phyloP scores from a whole-genome alignment of 1,140 invertebrate genomes.

The Drosophila arizonae region DNA sequence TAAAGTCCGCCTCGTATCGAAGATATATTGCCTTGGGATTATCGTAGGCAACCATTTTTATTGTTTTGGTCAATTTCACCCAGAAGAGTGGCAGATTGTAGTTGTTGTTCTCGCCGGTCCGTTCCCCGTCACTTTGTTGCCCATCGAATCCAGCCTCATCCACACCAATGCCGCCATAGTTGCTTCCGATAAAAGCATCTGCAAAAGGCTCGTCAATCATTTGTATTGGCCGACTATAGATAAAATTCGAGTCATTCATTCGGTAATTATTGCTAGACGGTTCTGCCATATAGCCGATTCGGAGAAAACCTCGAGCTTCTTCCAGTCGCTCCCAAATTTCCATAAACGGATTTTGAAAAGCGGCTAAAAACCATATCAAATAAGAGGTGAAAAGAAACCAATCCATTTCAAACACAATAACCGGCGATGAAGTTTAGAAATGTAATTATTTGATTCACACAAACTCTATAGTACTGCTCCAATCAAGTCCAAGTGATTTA shows the following conservation, averaged over 20 bases:
- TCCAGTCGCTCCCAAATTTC: not conserved
- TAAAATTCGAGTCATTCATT: too few species aligned
- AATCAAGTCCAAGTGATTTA: too few species aligned
- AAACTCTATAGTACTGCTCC: too few species aligned
- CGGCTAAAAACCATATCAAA: not conserved
- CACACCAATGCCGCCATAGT: too few species aligned
- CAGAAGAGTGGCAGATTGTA: not conserved
- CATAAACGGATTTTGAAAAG: not conserved
- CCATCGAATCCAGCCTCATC: too few species aligned
- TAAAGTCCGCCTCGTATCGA: not conserved
- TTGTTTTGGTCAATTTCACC: not conserved
- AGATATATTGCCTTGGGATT: not conserved
- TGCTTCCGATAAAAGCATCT: not conserved
- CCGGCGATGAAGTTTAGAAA: too few species aligned
- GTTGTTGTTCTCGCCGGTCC: too few species aligned
- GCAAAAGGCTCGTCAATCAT: not conserved
- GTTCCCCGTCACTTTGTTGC: not conserved
- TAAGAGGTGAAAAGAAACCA: not conserved
- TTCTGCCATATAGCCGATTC: not conserved
- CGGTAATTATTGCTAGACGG: too few species aligned
- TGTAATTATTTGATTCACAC: too few species aligned
- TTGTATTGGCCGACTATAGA: not conserved
- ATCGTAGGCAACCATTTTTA: not conserved
- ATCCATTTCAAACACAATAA: not conserved
- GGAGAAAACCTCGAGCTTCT: not conserved